phyloP scores from a whole-genome alignment of 1,140 invertebrate species.

The Centruroides sculpturatus region DNA sequence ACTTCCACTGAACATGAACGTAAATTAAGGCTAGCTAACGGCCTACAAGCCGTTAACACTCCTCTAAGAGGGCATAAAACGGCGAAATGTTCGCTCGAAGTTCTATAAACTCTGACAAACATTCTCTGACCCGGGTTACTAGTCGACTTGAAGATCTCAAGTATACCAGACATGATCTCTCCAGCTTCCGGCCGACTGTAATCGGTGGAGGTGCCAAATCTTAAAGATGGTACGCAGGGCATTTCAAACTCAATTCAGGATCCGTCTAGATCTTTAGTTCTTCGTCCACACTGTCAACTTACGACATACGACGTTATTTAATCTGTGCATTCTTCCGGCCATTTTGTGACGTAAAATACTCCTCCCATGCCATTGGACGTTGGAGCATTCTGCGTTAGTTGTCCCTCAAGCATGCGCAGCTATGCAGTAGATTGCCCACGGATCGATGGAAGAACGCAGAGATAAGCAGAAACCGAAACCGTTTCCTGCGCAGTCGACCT shows the following conservation, averaged over 20 bases:
- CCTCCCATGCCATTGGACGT: too few relatives aligned
- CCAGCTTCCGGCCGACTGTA: conserved; percentile 3
- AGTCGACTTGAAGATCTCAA: conserved; percentile 3
- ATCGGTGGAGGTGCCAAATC: conserved; percentile 2
- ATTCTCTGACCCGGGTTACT: conserved; percentile 3
- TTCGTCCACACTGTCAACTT: too few relatives aligned
- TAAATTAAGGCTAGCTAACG: conserved; percentile 11
- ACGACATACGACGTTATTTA: too few relatives aligned
- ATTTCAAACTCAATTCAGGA: neutral
- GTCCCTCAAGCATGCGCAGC: too few relatives aligned
- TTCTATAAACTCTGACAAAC: conserved; percentile 11
- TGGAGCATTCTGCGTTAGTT: too few relatives aligned
- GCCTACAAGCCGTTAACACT: conserved; percentile 9
- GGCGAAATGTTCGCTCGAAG: conserved; percentile 16
- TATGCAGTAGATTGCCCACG: too few relatives aligned
- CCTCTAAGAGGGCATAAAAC: conserved; percentile 10
- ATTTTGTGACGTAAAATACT: too few relatives aligned
- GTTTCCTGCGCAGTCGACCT: too few relatives aligned
- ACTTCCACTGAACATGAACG: conserved; percentile 9
- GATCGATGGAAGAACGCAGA: too few relatives aligned
- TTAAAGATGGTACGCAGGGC: conserved; percentile 8
- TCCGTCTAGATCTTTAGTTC: too few relatives aligned
- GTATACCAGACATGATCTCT: conserved; percentile 11
- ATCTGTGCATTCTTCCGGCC: too few relatives aligned
- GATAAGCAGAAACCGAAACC: too few relatives aligned